phyloP scores from a whole-genome alignment of 2,888 invertebrate species.

The Prenolepis imparis region DNA sequence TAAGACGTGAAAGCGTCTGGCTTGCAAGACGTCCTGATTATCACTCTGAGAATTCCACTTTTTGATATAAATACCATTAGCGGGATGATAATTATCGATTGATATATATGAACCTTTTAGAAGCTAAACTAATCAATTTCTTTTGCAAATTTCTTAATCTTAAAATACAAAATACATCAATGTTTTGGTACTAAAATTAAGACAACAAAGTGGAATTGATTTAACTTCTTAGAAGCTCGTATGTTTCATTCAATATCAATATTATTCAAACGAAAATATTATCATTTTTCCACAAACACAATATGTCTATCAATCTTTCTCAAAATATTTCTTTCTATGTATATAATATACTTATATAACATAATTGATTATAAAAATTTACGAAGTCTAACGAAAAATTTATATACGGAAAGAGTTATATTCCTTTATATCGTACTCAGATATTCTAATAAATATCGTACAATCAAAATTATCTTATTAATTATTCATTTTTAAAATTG shows the following conservation, averaged over 20 bases:
- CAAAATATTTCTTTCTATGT: not conserved
- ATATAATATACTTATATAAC: not conserved
- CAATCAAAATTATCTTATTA: slow-evolving; percentile 12
- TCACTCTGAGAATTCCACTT: not conserved
- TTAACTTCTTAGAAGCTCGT: not conserved
- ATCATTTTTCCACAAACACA: not conserved
- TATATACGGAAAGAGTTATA: not conserved
- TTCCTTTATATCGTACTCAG: not conserved
- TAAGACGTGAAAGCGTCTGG: not conserved
- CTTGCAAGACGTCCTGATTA: not conserved
- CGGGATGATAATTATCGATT: not conserved
- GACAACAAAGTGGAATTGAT: not conserved
- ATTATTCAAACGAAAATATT: not conserved
- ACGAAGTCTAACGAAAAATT: not conserved
- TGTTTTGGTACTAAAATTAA: not conserved
- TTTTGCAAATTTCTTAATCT: not conserved
- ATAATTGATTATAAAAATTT: not conserved
- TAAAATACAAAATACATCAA: not conserved
- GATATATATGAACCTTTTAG: not conserved
- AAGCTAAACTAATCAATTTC: not conserved
- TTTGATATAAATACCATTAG: not conserved
- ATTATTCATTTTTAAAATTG: slow-evolving; percentile 18
- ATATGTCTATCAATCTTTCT: not conserved
- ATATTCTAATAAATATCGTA: no score
- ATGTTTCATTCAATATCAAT: not conserved